Conservation (phyloP, 2,888 invertebrate genomes). For the Cheilosia impressa region DNA sequence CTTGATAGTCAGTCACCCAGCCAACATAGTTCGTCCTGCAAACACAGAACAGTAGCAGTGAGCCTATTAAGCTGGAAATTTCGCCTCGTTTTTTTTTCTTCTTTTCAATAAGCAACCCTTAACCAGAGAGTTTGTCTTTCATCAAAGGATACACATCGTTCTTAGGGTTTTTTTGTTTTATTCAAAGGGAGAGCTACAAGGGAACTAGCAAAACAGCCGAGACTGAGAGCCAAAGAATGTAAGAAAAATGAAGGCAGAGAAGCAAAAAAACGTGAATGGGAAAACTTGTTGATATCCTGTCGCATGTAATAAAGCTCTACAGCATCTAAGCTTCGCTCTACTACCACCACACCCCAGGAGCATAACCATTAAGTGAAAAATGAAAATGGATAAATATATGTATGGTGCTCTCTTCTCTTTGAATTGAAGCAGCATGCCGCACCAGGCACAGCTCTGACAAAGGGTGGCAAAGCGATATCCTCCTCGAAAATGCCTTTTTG, state of each 20-base stretch:
- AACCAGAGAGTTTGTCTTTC: constrained; percentile 19
- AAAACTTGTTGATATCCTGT: constrained; percentile 73
- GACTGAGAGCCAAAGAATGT: constrained; percentile 16
- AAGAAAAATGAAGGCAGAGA: not conserved
- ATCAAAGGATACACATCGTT: constrained; percentile 38
- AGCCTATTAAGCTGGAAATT: constrained; percentile 36
- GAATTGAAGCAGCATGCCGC: not conserved
- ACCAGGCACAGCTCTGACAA: not conserved
- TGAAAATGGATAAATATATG: not conserved
- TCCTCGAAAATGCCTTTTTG: not conserved
- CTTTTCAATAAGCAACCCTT: constrained; percentile 29
- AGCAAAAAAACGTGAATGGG: constrained; percentile 50
- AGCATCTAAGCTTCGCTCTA: constrained; percentile 47
- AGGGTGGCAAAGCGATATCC: not conserved
- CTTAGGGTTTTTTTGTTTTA: constrained; percentile 27
- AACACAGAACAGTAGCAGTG: constrained; percentile 16
- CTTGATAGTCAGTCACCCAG: constrained; percentile 23
- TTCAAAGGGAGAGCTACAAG: constrained; percentile 33
- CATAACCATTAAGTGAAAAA: not conserved
- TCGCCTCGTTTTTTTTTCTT: not conserved
- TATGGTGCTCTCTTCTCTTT: constrained; percentile 6
- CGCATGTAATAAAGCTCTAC: constrained; percentile 71
- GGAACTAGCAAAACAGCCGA: constrained; percentile 42
- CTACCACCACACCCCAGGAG: constrained; percentile 36
- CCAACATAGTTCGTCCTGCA: constrained; percentile 21